Evolutionary conservation across 2,888 invertebrate genomes (phyloP).

Genomic region (Sinopyrophorus schimmeli): DNA sequence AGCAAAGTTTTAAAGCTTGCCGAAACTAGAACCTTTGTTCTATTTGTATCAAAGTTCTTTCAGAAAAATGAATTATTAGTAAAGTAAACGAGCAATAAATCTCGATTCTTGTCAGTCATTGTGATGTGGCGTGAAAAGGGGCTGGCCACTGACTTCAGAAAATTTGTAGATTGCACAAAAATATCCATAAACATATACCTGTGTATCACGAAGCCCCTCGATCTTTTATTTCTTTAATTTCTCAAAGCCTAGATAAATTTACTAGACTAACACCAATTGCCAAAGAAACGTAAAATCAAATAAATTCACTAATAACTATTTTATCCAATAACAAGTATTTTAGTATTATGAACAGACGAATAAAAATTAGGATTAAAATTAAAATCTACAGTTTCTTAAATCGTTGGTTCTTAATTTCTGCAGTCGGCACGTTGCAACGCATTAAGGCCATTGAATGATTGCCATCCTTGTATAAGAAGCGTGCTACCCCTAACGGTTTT

Average conservation of each 20-base stretch:
- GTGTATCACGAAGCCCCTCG: too few species aligned
- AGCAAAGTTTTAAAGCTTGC: conserved; percentile 33
- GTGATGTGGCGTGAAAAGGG: conserved; percentile 49
- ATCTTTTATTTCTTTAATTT: too few species aligned
- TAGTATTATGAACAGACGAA: too few species aligned
- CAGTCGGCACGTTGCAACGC: conserved; percentile 23
- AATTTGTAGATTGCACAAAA: conserved; percentile 11
- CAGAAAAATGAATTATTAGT: conserved; percentile 57
- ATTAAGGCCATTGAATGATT: conserved; percentile 24
- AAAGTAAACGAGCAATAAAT: conserved; percentile 56
- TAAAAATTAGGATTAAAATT: too few species aligned
- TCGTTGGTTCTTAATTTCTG: conserved; percentile 22
- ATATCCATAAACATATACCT: too few species aligned
- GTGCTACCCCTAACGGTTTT: conserved; percentile 38
- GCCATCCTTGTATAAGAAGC: conserved; percentile 32
- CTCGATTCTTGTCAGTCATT: conserved; percentile 56
- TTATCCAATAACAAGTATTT: too few species aligned
- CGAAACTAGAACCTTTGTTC: conserved; percentile 51
- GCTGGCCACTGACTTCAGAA: conserved; percentile 32
- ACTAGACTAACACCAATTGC: too few species aligned
- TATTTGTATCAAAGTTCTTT: conserved; percentile 52
- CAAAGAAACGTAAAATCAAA: too few species aligned
- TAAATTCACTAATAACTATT: too few species aligned
- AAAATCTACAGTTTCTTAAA: conserved; percentile 14
- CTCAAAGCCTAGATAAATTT: too few species aligned